Percentiles rank a stretch among this genome's conserved stretches.
These are phyloP conservation scores for Silvanus unidentatus DNA, from an alignment of 2,888 invertebrate species.

Conservation along the genomic window DNA sequence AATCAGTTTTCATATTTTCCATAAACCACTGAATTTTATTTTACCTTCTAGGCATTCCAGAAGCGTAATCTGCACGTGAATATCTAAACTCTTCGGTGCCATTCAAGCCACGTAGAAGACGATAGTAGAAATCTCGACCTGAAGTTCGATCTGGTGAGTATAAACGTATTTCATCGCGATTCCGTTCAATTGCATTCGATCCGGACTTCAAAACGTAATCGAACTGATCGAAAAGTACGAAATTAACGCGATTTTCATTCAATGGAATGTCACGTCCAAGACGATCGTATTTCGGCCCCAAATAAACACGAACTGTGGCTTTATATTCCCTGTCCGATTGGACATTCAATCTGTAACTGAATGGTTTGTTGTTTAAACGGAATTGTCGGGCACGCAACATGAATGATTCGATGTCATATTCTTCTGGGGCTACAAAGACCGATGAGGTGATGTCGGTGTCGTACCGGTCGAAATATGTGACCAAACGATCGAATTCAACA, in stretches of 20 bases:
- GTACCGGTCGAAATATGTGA: slow-evolving; percentile 64
- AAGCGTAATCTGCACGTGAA: slow-evolving; percentile 51
- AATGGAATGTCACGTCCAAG: slow-evolving; percentile 50
- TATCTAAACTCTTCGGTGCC: slow-evolving; percentile 49
- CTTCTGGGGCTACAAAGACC: slow-evolving; percentile 46
- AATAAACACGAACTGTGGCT: slow-evolving; percentile 58
- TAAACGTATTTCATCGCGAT: slow-evolving; percentile 61
- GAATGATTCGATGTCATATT: slow-evolving; percentile 45
- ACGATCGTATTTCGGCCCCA: slow-evolving; percentile 65
- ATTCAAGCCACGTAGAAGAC: slow-evolving; percentile 49
- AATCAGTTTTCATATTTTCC: neutral
- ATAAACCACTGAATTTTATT: neutral
- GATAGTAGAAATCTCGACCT: slow-evolving; percentile 58
- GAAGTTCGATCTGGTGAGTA: slow-evolving; percentile 59
- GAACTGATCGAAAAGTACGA: slow-evolving; percentile 58
- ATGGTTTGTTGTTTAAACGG: slow-evolving; percentile 65
- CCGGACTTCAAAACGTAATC: slow-evolving; percentile 57
- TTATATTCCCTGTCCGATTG: slow-evolving; percentile 54
- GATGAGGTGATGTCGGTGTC: slow-evolving; percentile 57
- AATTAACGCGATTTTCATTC: slow-evolving; percentile 54
- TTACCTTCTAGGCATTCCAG: slow-evolving; percentile 60
- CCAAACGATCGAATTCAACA: slow-evolving; percentile 59
- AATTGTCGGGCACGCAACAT: slow-evolving; percentile 58
- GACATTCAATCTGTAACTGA: slow-evolving; percentile 56
- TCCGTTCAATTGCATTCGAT: slow-evolving; percentile 61